Percentiles rank a stretch among this genome's conserved stretches.
phyloP scores from a whole-genome alignment of 1,140 invertebrate genomes.

The Drosophila subpulchrella region DNA sequence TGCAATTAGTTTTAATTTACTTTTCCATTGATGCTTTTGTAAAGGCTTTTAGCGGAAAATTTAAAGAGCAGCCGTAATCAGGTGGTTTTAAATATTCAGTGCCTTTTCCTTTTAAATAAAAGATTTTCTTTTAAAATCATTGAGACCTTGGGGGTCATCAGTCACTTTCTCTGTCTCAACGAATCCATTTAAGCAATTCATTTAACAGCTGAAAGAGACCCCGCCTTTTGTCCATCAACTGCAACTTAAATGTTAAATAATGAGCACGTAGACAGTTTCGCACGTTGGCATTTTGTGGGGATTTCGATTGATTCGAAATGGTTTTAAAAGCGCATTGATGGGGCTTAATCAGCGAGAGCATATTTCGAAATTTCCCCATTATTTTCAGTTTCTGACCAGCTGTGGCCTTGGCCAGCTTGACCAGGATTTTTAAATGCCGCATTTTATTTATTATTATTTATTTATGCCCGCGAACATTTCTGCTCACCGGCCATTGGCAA shows the following conservation, averaged over 20 bases:
- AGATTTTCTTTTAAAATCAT: not conserved
- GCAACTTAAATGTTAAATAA: constrained; percentile 72
- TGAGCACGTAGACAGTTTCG: constrained; percentile 53
- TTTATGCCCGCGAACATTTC: constrained; percentile 29
- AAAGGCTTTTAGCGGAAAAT: not conserved
- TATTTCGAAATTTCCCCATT: constrained; percentile 53
- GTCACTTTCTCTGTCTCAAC: not conserved
- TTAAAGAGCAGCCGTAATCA: not conserved
- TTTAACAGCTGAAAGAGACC: constrained; percentile 24
- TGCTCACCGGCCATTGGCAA: constrained; percentile 42
- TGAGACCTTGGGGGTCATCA: constrained; percentile 16
- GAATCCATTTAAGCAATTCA: constrained; percentile 8
- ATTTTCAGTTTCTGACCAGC: constrained; percentile 44
- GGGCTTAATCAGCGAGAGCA: constrained; percentile 63
- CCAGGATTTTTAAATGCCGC: constrained; percentile 44
- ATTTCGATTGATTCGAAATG: constrained; percentile 31
- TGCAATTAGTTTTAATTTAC: constrained; percentile 44
- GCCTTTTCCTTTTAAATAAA: not conserved
- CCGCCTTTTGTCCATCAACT: constrained; percentile 19
- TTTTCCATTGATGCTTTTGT: constrained; percentile 3
- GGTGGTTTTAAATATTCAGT: not conserved
- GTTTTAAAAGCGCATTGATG: constrained; percentile 67
- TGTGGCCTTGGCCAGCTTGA: constrained; percentile 41
- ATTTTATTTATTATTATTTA: constrained; percentile 26
- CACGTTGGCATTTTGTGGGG: constrained; percentile 41